Evolutionary conservation across 2,888 invertebrate genomes (phyloP), one percentile per base, ranked within the genome.

Genomic region (Mimas tiliae): DNA sequence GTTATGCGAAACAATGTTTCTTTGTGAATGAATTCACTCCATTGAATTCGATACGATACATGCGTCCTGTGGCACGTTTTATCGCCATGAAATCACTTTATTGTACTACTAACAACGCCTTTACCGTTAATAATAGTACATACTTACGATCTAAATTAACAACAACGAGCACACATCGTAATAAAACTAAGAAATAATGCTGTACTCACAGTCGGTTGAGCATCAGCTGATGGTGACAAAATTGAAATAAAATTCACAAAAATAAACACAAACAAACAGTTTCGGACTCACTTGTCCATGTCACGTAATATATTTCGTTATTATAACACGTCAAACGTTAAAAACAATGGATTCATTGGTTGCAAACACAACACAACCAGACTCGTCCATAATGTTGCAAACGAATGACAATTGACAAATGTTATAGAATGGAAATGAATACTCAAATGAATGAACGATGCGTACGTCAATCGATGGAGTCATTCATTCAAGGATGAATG

Each of bases 271-370:
- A 70, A 70, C 66, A 74, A 70, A 70, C 65, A 74, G 68, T 74
- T 68, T 72, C 73, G 72, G 74, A 70, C 71, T 70, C 74, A 70
- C 69, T 63, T 68, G 76, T 71, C 73, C 76, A 76, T 78, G 77
- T 78, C 77, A 76, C 76, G 63, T 53, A 9, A 68, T 69, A 53
- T 51, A 64, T 66, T 69, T 70, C 58, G 70, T 72, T 69, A 66
- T 69, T 68, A 42, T 11, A 70, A 69, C 69, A 69, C 69, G 68
- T 70, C 66, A 66, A 69, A 70, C 69, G 70, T 67, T 69, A 69
- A 63, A 68, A 70, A 68, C 67, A 68, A 66, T 72, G 70, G 65
- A 69, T 68, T 70, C 69, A 70, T 72, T 71, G 68, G 68, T 52
- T 69, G 67, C 64, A 70, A 69, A 63, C 53, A 66, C 63, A 66